Percentiles rank a stretch among this genome's conserved stretches.
These are phyloP conservation scores for Julus scanicus DNA, from an alignment of 2,888 invertebrate genomes.

Conservation along the genomic window DNA sequence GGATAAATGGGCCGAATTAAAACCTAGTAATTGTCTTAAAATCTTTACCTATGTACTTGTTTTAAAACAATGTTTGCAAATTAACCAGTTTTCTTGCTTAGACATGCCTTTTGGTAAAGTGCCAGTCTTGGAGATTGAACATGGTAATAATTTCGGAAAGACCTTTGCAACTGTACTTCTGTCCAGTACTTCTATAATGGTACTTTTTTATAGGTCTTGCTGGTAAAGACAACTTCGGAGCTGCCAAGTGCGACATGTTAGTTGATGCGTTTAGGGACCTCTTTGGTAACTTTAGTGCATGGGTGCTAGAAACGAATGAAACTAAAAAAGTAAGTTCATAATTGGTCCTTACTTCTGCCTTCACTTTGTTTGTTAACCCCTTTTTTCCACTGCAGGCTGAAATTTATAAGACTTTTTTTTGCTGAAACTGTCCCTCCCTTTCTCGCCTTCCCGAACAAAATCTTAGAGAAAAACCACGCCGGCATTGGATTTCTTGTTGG, in stretches of 20 bases:
- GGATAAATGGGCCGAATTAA: constrained; percentile 59
- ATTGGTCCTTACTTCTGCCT: no score
- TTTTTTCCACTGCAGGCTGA: constrained; percentile 65
- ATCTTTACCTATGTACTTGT: no score
- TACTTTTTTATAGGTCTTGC: constrained; percentile 64
- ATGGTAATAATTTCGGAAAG: constrained; percentile 62
- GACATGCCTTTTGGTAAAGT: constrained; percentile 72
- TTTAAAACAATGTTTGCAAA: not conserved
- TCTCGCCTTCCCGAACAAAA: constrained; percentile 71
- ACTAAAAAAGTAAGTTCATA: constrained; percentile 55
- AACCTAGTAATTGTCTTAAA: constrained; percentile 56
- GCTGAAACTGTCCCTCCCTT: constrained; percentile 72
- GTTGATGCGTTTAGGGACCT: constrained; percentile 65
- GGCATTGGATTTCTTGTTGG: constrained; percentile 71
- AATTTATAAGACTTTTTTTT: constrained; percentile 69
- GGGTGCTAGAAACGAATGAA: constrained; percentile 36
- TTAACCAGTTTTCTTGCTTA: constrained; percentile 61
- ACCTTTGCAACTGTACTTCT: constrained; percentile 48
- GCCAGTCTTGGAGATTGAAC: constrained; percentile 72
- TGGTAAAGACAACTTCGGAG: constrained; percentile 72
- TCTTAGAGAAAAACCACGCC: constrained; percentile 68
- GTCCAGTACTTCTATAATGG: not conserved
- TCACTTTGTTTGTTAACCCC: not conserved
- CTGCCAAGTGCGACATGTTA: constrained; percentile 71
- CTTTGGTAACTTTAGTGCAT: constrained; percentile 52